Evolutionary conservation across 2,113 vertebrate species (phyloP).

Genomic region (Sialia sialis): DNA sequence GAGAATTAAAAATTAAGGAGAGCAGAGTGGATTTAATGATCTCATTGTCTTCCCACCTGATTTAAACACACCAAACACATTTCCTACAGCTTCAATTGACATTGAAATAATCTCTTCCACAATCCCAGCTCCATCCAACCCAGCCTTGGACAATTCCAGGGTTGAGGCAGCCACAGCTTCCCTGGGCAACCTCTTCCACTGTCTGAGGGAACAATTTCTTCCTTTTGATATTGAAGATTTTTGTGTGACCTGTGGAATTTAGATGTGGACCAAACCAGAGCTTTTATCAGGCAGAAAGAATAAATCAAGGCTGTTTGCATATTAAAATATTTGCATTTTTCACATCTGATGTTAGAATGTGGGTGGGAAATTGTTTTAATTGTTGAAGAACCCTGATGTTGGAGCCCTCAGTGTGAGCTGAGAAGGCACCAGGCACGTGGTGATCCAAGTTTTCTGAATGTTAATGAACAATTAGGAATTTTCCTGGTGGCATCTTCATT

Average conservation of each 20-base stretch:
- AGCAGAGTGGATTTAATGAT: not conserved
- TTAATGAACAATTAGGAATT: not conserved
- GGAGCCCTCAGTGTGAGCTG: not conserved
- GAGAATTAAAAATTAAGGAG: not conserved
- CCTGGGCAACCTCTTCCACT: not conserved
- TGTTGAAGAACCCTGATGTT: not conserved
- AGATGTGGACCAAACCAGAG: not conserved
- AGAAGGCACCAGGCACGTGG: not conserved
- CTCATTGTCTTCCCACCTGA: not conserved
- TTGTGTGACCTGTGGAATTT: not conserved
- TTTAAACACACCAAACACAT: not conserved
- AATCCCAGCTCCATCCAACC: not conserved
- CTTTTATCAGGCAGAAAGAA: not conserved
- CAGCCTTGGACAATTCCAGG: not conserved
- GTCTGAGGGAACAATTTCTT: not conserved
- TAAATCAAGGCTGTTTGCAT: constrained; percentile 2
- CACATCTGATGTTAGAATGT: not conserved
- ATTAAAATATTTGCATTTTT: not conserved
- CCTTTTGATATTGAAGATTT: not conserved
- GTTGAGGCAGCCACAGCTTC: not conserved
- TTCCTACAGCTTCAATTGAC: rapidly evolving
- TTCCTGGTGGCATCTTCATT: constrained; percentile 18
- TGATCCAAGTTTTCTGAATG: not conserved
- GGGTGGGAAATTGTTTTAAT: not conserved
- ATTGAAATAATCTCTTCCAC: not conserved